A percentile compares a stretch with the other conserved stretches of the same genome.
These are phyloP conservation scores for Hypomesus transpacificus DNA, from an alignment of 2,113 vertebrate species.

Conservation along the genomic window DNA sequence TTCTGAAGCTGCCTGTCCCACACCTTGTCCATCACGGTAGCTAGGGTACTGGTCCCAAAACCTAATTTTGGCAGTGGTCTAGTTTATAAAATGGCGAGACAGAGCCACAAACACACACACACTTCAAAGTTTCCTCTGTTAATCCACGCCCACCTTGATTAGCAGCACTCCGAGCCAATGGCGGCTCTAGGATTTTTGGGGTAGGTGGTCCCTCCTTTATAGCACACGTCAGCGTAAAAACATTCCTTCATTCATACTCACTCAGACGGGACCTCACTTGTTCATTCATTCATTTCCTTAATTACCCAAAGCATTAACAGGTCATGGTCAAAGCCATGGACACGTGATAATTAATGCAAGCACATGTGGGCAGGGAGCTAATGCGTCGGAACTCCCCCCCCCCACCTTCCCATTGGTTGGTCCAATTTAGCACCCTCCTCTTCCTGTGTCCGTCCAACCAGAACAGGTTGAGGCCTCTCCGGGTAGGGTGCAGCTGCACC, in stretches of 20 bases:
- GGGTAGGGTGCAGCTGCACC: too few species aligned
- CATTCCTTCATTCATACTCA: conserved; percentile 17
- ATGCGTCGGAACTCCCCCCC: background rate
- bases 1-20: conserved; percentile 64
- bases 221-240: conserved; percentile 12
- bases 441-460: conserved; percentile 2
- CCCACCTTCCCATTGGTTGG: background rate
- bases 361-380: conserved; percentile 7
- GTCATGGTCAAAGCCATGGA: conserved; percentile 8
- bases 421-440: background rate
- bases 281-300: conserved; percentile 22
- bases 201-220: conserved; percentile 67
- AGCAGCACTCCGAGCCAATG: conserved; percentile 88
- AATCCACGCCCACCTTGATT: conserved; percentile 78
- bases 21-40: conserved; percentile 49
- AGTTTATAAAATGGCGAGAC: conserved; percentile 38
- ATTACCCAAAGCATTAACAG: conserved; percentile 48
- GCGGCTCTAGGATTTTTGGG: conserved; percentile 74
- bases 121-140: conserved; percentile 19
- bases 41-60: conserved; percentile 57
- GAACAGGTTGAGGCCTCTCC: background rate
- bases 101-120: conserved; percentile 6
- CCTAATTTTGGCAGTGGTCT: conserved; percentile 38
- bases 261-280: conserved; percentile 5
- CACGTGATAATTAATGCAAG: conserved; percentile 32